Percentiles rank a stretch among this genome's conserved stretches.
Conservation (phyloP, 2,113 vertebrate species). For the Heliornis fulica region DNA sequence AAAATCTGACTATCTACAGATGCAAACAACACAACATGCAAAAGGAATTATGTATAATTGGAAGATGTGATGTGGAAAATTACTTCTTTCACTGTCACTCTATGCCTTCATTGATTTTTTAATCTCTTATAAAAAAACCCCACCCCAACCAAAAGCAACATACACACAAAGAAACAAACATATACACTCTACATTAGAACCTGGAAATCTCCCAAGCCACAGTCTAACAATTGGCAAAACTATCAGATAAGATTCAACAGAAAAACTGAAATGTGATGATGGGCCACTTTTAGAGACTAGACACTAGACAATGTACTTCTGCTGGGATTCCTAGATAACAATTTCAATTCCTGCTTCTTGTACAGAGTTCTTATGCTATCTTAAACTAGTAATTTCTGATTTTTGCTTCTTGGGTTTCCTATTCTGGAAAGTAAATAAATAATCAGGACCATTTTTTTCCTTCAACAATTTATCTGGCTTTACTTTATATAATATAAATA, state of each 20-base stretch:
- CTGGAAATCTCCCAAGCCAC: constrained; percentile 25
- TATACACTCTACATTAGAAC: background rate
- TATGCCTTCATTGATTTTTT: constrained; percentile 8
- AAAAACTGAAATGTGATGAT: constrained; percentile 25
- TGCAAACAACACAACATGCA: background rate
- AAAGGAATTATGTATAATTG: constrained; percentile 9
- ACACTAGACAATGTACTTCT: background rate
- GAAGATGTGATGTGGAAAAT: constrained; percentile 40
- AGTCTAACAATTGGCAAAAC: background rate
- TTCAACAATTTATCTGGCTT: background rate
- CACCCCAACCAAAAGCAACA: background rate
- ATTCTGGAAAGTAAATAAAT: background rate
- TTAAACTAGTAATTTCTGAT: background rate
- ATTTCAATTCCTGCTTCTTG: background rate
- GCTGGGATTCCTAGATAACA: background rate
- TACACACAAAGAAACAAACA: constrained; percentile 32
- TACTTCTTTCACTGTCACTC: constrained; percentile 1
- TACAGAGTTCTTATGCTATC: background rate
- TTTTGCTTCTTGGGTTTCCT: background rate
- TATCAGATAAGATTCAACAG: constrained; percentile 21
- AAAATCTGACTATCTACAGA: background rate
- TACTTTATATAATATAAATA: background rate
- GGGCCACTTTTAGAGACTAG: background rate
- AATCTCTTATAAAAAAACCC: background rate
- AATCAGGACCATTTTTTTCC: background rate